Percentiles rank a stretch among this genome's conserved stretches.
Evolutionary conservation across 2,113 vertebrate genomes (phyloP).

Genomic region (Danio rerio): GRCz12tu NC_133193.1:47983001-47983500

Average conservation of each 20-base stretch:
- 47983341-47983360: background rate
- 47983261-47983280: conserved; percentile 13
- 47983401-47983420: conserved; percentile 36
- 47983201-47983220: background rate
- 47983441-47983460: background rate
- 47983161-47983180: too few relatives aligned
- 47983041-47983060: too few relatives aligned
- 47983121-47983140: too few relatives aligned
- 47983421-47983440: conserved; percentile 13
- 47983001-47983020: too few relatives aligned
- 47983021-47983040: too few relatives aligned
- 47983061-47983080: too few relatives aligned
- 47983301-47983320: conserved; percentile 13
- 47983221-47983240: background rate
- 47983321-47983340: conserved; percentile 12
- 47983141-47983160: too few relatives aligned
- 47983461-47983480: background rate
- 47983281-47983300: conserved; percentile 9
- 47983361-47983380: conserved; percentile 11
- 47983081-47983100: too few relatives aligned
- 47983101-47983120: too few relatives aligned
- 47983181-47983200: too few relatives aligned
- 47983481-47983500: background rate
- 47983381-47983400: conserved; percentile 23
- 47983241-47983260: conserved; percentile 4